Percentiles rank a stretch among this genome's conserved stretches.
phyloP scores from a whole-genome alignment of 2,888 invertebrate genomes.

The Cerastis leucographa region DNA sequence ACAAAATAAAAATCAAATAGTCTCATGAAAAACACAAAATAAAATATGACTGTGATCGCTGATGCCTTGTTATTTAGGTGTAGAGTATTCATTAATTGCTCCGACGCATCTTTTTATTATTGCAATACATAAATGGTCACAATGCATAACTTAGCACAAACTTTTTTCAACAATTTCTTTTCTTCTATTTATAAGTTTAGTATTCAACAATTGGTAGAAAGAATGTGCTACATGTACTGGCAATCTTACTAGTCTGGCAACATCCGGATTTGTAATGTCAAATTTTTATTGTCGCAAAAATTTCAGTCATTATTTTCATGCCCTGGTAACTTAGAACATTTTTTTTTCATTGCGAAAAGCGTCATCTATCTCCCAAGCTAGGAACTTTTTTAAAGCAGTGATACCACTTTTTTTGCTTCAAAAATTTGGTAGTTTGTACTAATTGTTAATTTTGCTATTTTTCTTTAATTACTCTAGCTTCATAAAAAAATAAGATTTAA shows the following conservation, averaged over 20 bases:
- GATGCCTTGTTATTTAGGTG: not conserved
- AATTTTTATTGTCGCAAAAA: slow-evolving; percentile 89
- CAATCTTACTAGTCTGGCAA: slow-evolving; percentile 68
- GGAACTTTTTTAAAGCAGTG: too few relatives aligned
- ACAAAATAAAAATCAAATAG: not conserved
- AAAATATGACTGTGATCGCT: not conserved
- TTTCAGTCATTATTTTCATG: slow-evolving; percentile 90
- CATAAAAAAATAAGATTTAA: too few relatives aligned
- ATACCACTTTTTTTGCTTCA: too few relatives aligned
- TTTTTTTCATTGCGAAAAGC: too few relatives aligned
- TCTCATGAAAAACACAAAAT: not conserved
- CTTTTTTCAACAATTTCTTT: not conserved
- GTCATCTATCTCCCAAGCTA: too few relatives aligned
- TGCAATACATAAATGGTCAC: not conserved
- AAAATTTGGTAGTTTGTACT: too few relatives aligned
- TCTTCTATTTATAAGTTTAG: not conserved
- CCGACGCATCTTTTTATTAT: not conserved
- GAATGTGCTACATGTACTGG: slow-evolving; percentile 26
- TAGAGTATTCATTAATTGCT: not conserved
- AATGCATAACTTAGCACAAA: not conserved
- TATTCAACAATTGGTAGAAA: slow-evolving; percentile 43
- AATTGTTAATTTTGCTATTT: too few relatives aligned
- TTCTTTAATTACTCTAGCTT: too few relatives aligned
- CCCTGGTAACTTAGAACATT: too few relatives aligned
- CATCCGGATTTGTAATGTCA: slow-evolving; percentile 83